phyloP scores from a whole-genome alignment of 2,797 vertebrate species.

The Labeo calbasu region DNA sequence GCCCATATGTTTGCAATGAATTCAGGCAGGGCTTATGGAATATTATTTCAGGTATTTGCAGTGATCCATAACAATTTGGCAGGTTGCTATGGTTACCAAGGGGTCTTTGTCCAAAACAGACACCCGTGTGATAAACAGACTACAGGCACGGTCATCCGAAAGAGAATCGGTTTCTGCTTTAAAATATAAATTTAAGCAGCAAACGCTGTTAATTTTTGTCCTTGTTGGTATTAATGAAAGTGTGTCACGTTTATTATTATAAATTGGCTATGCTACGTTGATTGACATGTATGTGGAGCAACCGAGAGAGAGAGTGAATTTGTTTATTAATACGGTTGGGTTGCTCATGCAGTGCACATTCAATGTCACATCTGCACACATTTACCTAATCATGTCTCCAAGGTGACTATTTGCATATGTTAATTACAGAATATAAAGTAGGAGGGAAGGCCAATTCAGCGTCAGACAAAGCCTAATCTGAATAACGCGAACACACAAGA shows the following conservation, averaged over 20 bases:
- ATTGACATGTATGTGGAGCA: conserved; percentile 67
- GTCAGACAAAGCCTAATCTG: conserved; percentile 63
- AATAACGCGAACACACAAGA: conserved; percentile 54
- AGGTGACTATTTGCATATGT: conserved; percentile 78
- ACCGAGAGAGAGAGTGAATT: conserved; percentile 63
- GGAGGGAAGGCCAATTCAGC: conserved; percentile 52
- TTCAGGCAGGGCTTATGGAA: conserved; percentile 30
- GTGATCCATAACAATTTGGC: conserved; percentile 35
- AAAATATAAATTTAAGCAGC: too few relatives aligned
- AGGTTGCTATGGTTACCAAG: conserved; percentile 20
- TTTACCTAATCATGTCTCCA: conserved; percentile 74
- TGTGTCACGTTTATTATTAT: conserved; percentile 49
- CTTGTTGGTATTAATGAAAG: conserved; percentile 41
- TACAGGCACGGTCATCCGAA: neutral
- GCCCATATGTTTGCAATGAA: conserved; percentile 14
- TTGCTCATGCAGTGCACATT: conserved; percentile 65
- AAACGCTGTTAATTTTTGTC: neutral
- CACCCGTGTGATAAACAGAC: conserved; percentile 11
- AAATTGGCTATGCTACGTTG: conserved; percentile 60
- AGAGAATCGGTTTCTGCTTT: neutral
- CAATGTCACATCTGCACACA: conserved; percentile 72
- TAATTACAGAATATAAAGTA: conserved; percentile 73
- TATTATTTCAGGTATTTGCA: conserved; percentile 31
- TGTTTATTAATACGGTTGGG: conserved; percentile 64
- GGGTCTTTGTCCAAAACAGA: conserved; percentile 25